These are phyloP conservation scores for Myotis lucifugus DNA, from an alignment of 2,113 vertebrate species.

Conservation along the genomic window DNA sequence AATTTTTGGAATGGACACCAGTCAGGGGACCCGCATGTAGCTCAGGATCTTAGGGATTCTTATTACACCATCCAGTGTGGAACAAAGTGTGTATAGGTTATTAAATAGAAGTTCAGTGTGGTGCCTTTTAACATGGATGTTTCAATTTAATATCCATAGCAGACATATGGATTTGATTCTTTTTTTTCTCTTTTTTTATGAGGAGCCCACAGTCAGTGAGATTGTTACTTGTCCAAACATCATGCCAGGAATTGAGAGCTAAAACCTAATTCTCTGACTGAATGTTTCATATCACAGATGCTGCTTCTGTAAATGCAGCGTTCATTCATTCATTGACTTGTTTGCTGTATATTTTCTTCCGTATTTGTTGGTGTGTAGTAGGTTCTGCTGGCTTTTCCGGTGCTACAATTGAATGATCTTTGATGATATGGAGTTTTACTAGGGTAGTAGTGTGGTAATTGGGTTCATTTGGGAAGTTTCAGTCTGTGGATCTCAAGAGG, in stretches of 20 bases:
- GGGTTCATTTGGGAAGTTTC: background rate
- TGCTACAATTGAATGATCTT: background rate
- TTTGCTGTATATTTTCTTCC: background rate
- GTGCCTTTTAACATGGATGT: background rate
- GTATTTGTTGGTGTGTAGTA: background rate
- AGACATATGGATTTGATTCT: background rate
- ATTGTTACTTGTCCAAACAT: background rate
- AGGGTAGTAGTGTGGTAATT: background rate
- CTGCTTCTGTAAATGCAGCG: background rate
- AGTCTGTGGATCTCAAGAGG: background rate
- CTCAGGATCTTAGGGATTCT: background rate
- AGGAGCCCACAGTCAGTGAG: background rate
- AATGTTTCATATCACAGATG: background rate
- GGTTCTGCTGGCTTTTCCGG: background rate
- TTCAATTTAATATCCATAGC: background rate
- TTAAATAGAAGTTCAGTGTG: background rate
- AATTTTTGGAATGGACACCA: background rate
- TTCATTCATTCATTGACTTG: background rate
- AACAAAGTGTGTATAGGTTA: background rate
- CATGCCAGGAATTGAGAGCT: background rate
- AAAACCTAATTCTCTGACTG: background rate
- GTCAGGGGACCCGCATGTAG: background rate
- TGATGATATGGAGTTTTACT: background rate
- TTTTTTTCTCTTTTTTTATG: background rate
- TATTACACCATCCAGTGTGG: too few relatives aligned